Base-by-base conservation (phyloP, 2,797 vertebrate genomes). In the Syndactyla subalaris region DNA sequence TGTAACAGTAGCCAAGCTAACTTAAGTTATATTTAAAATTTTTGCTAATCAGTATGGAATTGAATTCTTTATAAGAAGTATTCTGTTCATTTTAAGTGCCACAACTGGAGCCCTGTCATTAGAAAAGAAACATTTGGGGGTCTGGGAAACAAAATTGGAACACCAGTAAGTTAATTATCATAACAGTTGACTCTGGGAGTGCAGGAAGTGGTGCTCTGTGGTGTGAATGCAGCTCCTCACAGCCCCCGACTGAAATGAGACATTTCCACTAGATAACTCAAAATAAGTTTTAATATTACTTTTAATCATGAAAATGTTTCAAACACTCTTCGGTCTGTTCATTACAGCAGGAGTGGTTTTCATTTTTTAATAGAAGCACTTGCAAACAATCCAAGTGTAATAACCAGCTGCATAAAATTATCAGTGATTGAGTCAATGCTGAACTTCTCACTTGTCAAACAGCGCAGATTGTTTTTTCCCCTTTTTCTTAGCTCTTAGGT, bases 381-480 rank as follows among this genome's bases (percentile, higher is more conserved):
- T 97, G 93, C 84, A 97, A 98, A 97, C 94, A 97, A 97, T 96
- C 93, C 96, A 97, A 97, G 91, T 94, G 93, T 97, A 97, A 97
- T 97, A 97, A 97, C 95, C 95, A 94, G 92, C 93, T 97, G 96
- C 94, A 97, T 93, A 97, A 97, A 97, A 97, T 96, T 97, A 96
- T 95, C 74, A 90, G 89, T 95, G 96, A 97, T 97, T 97, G 96
- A 97, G 91, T 84, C 23, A 43, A 76, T 92, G 94, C 81, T 86
- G 94, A 97, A 98, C 97, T 97, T 97, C 94, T 96, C 84, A 95
- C 95, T 96, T 97, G 95, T 97, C 91, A 97, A 96, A 97, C 92
- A 94, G 66, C 3, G 41, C 93, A 93, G 95, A 80, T 85, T 95
- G 86, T 45, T 95, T 91, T 94, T 92, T 63, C 81, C 71, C 81